Evolutionary conservation across 2,797 vertebrate genomes (phyloP).

Genomic region (Geotrypetes seraphini): DNA sequence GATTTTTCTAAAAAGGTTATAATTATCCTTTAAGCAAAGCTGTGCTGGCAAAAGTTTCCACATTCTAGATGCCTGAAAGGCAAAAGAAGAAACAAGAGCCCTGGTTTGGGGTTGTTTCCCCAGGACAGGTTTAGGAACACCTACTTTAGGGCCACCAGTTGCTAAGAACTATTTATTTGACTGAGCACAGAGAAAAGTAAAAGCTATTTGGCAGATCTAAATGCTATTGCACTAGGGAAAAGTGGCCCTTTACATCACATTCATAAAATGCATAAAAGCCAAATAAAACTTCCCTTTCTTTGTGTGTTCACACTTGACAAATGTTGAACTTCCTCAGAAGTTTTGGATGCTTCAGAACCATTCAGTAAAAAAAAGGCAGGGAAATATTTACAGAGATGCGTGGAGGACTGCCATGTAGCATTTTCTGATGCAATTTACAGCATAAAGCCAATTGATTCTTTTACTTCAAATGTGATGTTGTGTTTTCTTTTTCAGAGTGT

Average conservation of each 20-base stretch:
- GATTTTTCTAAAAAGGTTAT: too few species aligned
- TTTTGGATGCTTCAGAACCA: constrained; percentile 18
- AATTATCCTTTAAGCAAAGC: too few species aligned
- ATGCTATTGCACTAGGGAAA: constrained; percentile 50
- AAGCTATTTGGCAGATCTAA: constrained; percentile 39
- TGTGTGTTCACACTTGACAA: constrained; percentile 26
- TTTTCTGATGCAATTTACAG: neutral
- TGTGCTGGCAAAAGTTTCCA: too few species aligned
- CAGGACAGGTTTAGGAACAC: too few species aligned
- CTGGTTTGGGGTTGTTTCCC: too few species aligned
- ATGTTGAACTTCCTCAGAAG: constrained; percentile 30
- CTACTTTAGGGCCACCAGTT: constrained; percentile 26
- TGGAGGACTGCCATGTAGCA: neutral
- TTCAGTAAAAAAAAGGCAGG: constrained; percentile 13
- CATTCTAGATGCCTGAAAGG: too few species aligned
- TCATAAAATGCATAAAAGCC: constrained; percentile 20
- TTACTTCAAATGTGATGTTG: neutral
- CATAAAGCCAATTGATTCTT: neutral
- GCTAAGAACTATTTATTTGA: constrained; percentile 48
- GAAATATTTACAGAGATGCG: neutral
- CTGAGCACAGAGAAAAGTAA: constrained; percentile 35
- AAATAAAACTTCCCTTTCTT: constrained; percentile 54
- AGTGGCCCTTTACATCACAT: constrained; percentile 42
- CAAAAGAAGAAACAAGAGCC: too few species aligned
- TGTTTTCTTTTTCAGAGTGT: rapidly evolving